phyloP scores from a whole-genome alignment of 1,140 invertebrate genomes.

The Chlorops oryzae region DNA sequence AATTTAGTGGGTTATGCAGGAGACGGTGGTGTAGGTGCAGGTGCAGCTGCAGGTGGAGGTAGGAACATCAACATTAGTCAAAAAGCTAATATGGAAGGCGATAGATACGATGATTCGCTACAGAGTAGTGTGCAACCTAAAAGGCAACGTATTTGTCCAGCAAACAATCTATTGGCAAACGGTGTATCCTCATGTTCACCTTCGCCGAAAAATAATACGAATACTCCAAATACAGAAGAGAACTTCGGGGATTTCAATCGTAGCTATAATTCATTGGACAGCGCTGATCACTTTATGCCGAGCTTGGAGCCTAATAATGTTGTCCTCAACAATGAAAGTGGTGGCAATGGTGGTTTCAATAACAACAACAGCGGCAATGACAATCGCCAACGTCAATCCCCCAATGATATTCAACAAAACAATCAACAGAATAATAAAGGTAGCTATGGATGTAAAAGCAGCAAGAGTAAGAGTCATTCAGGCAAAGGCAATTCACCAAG shows the following conservation, averaged over 20 bases:
- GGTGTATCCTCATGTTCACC: conserved; percentile 14
- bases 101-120: conserved; percentile 54
- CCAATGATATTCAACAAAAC: conserved; percentile 2
- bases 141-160: conserved; percentile 69
- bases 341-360: conserved; percentile 6
- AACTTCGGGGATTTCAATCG: conserved; percentile 31
- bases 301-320: conserved; percentile 17
- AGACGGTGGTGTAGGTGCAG: not conserved
- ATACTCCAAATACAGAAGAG: conserved; percentile 24
- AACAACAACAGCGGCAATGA: conserved; percentile 11
- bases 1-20: conserved; percentile 11
- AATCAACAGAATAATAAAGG: conserved; percentile 11
- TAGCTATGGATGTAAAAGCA: conserved; percentile 18
- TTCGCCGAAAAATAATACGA: conserved; percentile 24
- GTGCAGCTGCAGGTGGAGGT: conserved; percentile 4
- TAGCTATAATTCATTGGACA: conserved; percentile 41
- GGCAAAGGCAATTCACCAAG: too few relatives aligned
- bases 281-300: conserved; percentile 38
- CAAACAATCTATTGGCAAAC: conserved; percentile 12
- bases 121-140: conserved; percentile 53
- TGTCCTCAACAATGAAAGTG: too few relatives aligned
- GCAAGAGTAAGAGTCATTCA: conserved; percentile 11
- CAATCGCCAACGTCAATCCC: conserved; percentile 16
- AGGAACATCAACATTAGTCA: conserved; percentile 49
- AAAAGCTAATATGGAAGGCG: conserved; percentile 32